These are phyloP conservation scores for Dromococcyx pavoninus DNA, from an alignment of 2,797 vertebrate species.

Conservation along the genomic window DNA sequence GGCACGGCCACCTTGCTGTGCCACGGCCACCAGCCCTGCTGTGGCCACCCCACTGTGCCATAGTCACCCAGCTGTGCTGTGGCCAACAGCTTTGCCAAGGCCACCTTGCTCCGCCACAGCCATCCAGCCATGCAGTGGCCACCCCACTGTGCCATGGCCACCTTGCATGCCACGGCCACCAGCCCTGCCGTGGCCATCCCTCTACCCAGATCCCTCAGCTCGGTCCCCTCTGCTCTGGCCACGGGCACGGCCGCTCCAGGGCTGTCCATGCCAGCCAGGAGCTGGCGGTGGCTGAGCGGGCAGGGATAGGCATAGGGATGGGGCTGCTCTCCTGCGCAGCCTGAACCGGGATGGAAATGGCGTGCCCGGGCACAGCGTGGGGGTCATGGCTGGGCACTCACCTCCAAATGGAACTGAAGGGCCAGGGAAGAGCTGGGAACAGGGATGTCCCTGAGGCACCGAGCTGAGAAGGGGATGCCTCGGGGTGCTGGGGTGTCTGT, in stretches of 20 bases:
- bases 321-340: background rate
- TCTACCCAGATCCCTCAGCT: background rate
- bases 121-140: background rate
- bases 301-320: too few species aligned
- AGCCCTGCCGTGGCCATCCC: accelerated
- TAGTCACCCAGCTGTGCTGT: background rate
- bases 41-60: background rate
- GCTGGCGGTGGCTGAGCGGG: background rate
- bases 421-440: background rate
- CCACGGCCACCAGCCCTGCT: too few species aligned
- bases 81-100: too few species aligned
- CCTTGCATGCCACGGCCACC: too few species aligned
- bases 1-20: background rate
- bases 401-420: background rate
- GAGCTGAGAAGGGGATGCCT: background rate
- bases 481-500: background rate
- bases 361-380: background rate
- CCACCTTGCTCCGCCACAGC: too few species aligned
- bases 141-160: background rate
- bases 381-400: accelerated
- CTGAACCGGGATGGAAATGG: accelerated
- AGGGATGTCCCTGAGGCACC: background rate
- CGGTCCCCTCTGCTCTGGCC: background rate
- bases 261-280: accelerated
- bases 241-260: background rate